Evolutionary conservation across 2,113 vertebrate genomes (phyloP).

Genomic region (Takifugu flavidus): DNA sequence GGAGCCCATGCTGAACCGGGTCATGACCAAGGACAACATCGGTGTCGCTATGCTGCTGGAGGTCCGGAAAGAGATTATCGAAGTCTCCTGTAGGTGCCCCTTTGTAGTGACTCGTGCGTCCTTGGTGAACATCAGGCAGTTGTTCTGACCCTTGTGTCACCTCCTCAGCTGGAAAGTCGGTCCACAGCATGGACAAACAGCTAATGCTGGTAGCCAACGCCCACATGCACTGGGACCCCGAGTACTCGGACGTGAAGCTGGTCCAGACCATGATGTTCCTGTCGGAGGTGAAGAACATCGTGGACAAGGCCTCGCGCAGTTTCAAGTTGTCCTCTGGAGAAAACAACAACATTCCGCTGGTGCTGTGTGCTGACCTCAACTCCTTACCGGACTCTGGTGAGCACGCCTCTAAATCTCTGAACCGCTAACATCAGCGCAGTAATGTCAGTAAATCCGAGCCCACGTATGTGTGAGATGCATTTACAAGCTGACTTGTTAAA

Average conservation of each 20-base stretch:
- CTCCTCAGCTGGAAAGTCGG: constrained; percentile 83
- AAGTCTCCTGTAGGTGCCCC: constrained; percentile 85
- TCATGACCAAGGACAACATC: constrained; percentile 99
- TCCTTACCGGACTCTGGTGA: constrained; percentile 96
- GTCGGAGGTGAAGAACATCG: constrained; percentile 96
- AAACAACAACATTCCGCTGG: constrained; percentile 90
- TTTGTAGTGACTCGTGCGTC: not conserved
- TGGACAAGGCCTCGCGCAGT: constrained; percentile 93
- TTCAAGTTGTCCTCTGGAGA: constrained; percentile 89
- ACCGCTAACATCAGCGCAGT: too few relatives aligned
- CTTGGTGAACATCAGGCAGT: too few relatives aligned
- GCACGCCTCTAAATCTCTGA: not conserved
- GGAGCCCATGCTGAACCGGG: constrained; percentile 96
- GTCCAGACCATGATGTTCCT: constrained; percentile 99
- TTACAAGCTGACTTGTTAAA: too few relatives aligned
- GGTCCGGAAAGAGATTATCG: constrained; percentile 91
- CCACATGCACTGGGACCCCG: constrained; percentile 99
- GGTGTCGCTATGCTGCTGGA: constrained; percentile 93
- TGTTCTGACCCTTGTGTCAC: not conserved
- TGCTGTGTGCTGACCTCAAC: constrained; percentile 97
- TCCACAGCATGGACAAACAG: constrained; percentile 91
- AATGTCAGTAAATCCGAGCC: too few relatives aligned
- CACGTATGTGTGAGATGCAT: too few relatives aligned
- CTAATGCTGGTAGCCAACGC: constrained; percentile 94
- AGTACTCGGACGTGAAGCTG: constrained; percentile 96